Evolutionary conservation across 2,113 vertebrate species (phyloP), one percentile per base, ranked within the genome.

Genomic region (Pteropus alecto): DNA sequence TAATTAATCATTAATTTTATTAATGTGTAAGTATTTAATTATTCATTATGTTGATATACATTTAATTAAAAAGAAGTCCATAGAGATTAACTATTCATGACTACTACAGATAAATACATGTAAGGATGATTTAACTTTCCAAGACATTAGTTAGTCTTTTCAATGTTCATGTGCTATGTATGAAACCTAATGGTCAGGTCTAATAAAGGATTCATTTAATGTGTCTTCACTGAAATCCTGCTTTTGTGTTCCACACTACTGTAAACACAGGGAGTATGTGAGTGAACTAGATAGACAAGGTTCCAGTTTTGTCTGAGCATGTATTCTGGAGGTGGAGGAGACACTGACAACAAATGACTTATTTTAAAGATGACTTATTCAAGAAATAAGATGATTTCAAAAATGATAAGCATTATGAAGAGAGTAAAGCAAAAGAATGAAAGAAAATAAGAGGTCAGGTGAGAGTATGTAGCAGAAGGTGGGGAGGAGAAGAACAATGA

Each of bases 1-100:
- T 97, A 96, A 88, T 96, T 95, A 95, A 71, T 87, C 24, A 71
- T 94, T 63, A 35, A 63, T 85, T 74, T 4, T 71, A 46, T 85
- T 91, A 78, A 87, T 71, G 2, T 63, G 1, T 68, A 61, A 88
- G 16, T 19, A 41, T 90, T 76, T 84, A 83, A n/a, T 85, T 96
- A 38, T 74, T 63, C 11, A 81, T 82, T 61, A 15, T 61, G 18
- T 46, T 90, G 65, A 35, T n/a, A 60, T 54, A n/a, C 67, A 24
- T 46, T 73, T 85, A 87, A 74, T 82, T 92, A 63, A 87, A 67
- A 88, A 51, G 51, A 74, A 87, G 8, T 67, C 3, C 22, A 51
- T 58, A 58, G 51, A 0, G 58, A 81, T 84, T 94, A 43, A 65
- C 12, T 96, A 22, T 43, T 82, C n/a, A 76, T 97, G 87, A 74